Base-by-base conservation (phyloP, 2,797 vertebrate species). In the Onychomys leucogaster region DNA sequence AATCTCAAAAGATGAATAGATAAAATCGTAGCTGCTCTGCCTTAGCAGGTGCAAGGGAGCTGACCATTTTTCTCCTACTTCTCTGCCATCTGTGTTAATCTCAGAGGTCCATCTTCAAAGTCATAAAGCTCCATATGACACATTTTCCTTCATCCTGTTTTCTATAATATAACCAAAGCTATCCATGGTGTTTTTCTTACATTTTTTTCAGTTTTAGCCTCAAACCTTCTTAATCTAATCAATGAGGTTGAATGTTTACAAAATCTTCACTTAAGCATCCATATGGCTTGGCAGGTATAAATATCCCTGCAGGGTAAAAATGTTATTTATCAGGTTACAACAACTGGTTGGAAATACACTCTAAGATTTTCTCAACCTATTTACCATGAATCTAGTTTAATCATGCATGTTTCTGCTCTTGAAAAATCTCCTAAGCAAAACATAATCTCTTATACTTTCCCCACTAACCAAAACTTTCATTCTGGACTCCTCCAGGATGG, bases 241-340 rank as follows among this genome's bases (percentile, higher is more conserved):
- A 63, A 49, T 37, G 19, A 32, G 4, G 86, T 27, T 75, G 75
- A 86, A 78, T 87, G 32, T 76, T 71, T 94, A 67, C n/a, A 85
- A 67, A 67, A 94, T 84, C 76, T 92, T 94, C 12, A 92, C 63
- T 92, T 90, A 94, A 52, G 29, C 82, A 81, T 84, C 37, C 89
- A 96, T 57, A 94, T 85, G 77, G 37, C 10, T 89, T 92, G 25
- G 67, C 49, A 97, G 46, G 19, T 81, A 19, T 92, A 92, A 96
- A 65, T 84, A 96, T 71, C 34, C 12, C 29, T 84, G 92, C 11
- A 82, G 55, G n/a, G 12, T 85, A 84, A 92, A 71, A 94, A 76
- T 19, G 19, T 82, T 90, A 89, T 89, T 92, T 90, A 88, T 87
- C 49, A 81, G 71, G 29, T 91, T 55, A 77, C 52, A 76, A 11